phyloP scores from a whole-genome alignment of 2,888 invertebrate species.

The Calameuta idolon region DNA sequence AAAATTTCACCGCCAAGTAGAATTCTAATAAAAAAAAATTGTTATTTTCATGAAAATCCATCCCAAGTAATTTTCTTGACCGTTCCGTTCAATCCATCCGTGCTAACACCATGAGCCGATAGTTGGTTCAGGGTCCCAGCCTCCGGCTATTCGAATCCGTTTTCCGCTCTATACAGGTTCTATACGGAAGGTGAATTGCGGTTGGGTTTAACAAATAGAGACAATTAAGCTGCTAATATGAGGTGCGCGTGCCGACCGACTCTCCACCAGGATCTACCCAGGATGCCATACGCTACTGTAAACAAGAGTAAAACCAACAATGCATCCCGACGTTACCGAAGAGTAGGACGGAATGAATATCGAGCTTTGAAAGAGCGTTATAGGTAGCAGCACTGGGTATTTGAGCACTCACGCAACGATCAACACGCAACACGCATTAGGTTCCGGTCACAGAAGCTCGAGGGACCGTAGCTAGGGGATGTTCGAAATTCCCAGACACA shows the following conservation, averaged over 20 bases:
- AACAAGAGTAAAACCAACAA: slow-evolving; percentile 49
- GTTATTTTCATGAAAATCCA: too few species aligned
- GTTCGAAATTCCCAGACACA: neutral
- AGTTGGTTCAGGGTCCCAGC: neutral
- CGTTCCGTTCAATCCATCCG: neutral
- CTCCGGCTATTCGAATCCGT: neutral
- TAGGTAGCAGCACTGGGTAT: neutral
- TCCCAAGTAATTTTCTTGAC: neutral
- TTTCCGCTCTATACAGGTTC: neutral
- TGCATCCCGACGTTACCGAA: slow-evolving; percentile 25
- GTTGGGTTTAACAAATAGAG: slow-evolving; percentile 47
- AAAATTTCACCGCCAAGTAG: neutral
- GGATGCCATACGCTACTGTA: slow-evolving; percentile 15
- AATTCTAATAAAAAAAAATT: neutral
- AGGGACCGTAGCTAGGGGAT: neutral
- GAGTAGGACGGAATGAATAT: neutral
- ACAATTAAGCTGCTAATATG: slow-evolving; percentile 55
- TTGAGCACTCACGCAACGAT: slow-evolving; percentile 1
- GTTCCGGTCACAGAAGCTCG: neutral
- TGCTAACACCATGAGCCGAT: neutral
- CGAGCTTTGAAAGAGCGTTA: neutral
- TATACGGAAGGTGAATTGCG: neutral
- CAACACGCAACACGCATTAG: slow-evolving; percentile 7
- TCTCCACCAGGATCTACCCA: slow-evolving; percentile 39
- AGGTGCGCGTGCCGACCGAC: slow-evolving; percentile 41